A percentile compares a stretch with the other conserved stretches of the same genome.
phyloP scores from a whole-genome alignment of 2,888 invertebrate species.

The Ceraclea dissimilis region DNA sequence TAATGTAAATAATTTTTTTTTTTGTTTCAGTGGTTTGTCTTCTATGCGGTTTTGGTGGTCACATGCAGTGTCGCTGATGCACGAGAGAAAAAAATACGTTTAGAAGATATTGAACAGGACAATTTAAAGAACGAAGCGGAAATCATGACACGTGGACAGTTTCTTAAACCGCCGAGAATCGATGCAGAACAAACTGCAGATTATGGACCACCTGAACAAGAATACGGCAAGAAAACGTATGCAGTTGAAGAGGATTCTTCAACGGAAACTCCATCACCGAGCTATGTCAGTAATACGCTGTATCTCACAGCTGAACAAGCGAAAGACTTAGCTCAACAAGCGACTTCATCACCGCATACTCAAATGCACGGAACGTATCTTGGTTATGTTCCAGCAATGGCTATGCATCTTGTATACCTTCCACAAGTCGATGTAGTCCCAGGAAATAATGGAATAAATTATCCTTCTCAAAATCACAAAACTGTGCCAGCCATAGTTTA shows the following conservation, averaged over 20 bases:
- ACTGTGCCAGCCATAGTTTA: slow-evolving; percentile 6
- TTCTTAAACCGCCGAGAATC: slow-evolving; percentile 10
- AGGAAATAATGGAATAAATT: slow-evolving; percentile 7
- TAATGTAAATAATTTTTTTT: too few relatives aligned
- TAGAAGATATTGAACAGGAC: slow-evolving; percentile 70
- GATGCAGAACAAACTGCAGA: slow-evolving; percentile 13
- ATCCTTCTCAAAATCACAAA: slow-evolving; percentile 13
- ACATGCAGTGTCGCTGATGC: slow-evolving; percentile 5
- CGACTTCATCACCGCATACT: slow-evolving; percentile 25
- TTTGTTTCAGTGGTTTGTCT: slow-evolving; percentile 14
- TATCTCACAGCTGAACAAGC: slow-evolving; percentile 13
- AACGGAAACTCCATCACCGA: slow-evolving; percentile 14
- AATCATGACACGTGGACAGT: slow-evolving; percentile 22
- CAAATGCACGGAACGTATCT: slow-evolving; percentile 36
- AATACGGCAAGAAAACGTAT: slow-evolving; percentile 16
- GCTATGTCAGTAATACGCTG: too few relatives aligned
- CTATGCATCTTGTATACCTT: slow-evolving; percentile 19
- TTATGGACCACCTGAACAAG: slow-evolving; percentile 14
- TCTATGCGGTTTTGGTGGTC: not conserved
- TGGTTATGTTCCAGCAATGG: slow-evolving; percentile 30
- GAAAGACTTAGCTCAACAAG: slow-evolving; percentile 11
- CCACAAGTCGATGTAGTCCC: slow-evolving; percentile 17
- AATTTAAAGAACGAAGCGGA: slow-evolving; percentile 53
- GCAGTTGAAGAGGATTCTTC: slow-evolving; percentile 24
- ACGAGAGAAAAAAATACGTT: slow-evolving; percentile 54